Evolutionary conservation across 2,797 vertebrate species (phyloP), one percentile per base, ranked within the genome.

Genomic region (Parambassis ranga): DNA sequence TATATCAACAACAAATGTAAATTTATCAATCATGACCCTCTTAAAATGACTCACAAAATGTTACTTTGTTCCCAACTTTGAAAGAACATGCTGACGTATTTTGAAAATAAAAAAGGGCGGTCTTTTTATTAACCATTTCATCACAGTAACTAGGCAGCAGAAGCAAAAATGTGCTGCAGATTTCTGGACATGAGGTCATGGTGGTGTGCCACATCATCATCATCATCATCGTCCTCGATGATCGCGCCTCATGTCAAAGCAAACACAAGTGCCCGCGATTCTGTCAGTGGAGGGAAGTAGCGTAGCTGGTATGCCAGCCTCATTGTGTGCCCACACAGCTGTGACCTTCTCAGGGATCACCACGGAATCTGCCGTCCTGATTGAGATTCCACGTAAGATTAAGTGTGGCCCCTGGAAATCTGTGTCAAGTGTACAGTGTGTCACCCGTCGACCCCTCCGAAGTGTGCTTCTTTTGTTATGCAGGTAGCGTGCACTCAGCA

Each of bases 261-360:
- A 27, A 73, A 48, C 44, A 33, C 9, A 3, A 15, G 10, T 32
- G 39, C 47, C 49, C 56, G 72, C 27, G 2, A 28, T 60, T 36
- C 49, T 27, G 10, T 30, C 30, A 20, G 14, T 16, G 9, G 24
- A 43, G 44, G 19, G 14, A 44, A 23, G 56, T 9, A 3, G 23
- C 43, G 28, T 10, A 50, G 66, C 69, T 23, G 61, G 39, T 55
- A 50, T 19, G 47, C 46, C 37, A 4, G 41, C 15, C 24, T 69
- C 69, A 68, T 55, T 77, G 71, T 77, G 65, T 42, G 42, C 55
- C 39, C 74, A 36, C 71, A 48, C 71, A 84, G 83, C 86, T 87
- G 79, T 78, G 84, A 87, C 84, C 87, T 89, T 89, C 69, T 68
- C 70, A 9, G 53, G 77, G 86, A 87, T 89, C 76, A 84, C 24